Evolutionary conservation across 2,888 invertebrate species (phyloP).

Genomic region (Lasioglossum malachurum): DNA sequence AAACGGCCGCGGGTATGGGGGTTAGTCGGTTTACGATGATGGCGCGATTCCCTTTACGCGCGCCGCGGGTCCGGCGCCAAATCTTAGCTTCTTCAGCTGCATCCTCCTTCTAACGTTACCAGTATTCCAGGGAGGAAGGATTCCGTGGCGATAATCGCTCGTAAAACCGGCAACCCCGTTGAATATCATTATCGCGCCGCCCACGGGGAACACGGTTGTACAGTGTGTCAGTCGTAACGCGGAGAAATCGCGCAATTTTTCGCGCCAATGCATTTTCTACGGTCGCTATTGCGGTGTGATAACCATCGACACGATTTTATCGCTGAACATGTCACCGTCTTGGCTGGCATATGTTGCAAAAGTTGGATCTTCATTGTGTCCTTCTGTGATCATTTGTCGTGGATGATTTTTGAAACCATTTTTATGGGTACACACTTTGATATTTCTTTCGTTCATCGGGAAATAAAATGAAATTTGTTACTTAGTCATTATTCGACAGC

Average conservation of each 20-base stretch:
- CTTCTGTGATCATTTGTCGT: neutral
- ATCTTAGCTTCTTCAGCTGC: slow-evolving; percentile 81
- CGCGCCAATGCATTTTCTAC: slow-evolving; percentile 44
- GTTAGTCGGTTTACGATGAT: slow-evolving; percentile 79
- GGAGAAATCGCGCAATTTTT: slow-evolving; percentile 59
- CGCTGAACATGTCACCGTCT: neutral
- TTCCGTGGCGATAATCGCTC: slow-evolving; percentile 82
- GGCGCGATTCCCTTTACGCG: slow-evolving; percentile 81
- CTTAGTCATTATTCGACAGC: too few relatives aligned
- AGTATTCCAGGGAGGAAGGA: slow-evolving; percentile 57
- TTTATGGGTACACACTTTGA: neutral
- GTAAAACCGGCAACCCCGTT: slow-evolving; percentile 75
- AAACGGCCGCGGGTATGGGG: slow-evolving; percentile 31
- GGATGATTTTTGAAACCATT: neutral
- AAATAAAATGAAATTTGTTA: neutral
- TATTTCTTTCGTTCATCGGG: neutral
- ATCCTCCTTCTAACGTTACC: slow-evolving; percentile 45
- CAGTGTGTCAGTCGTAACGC: slow-evolving; percentile 62
- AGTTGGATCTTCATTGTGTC: neutral
- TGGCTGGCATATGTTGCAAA: slow-evolving; percentile 29
- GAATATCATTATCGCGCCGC: slow-evolving; percentile 69
- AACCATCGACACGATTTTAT: slow-evolving; percentile 53
- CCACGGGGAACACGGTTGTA: slow-evolving; percentile 37
- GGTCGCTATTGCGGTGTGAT: slow-evolving; percentile 31
- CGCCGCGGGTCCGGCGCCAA: slow-evolving; percentile 68